Conservation (phyloP, 64 coral and sea anemone genomes). For the Pocillopora damicornis region DNA sequence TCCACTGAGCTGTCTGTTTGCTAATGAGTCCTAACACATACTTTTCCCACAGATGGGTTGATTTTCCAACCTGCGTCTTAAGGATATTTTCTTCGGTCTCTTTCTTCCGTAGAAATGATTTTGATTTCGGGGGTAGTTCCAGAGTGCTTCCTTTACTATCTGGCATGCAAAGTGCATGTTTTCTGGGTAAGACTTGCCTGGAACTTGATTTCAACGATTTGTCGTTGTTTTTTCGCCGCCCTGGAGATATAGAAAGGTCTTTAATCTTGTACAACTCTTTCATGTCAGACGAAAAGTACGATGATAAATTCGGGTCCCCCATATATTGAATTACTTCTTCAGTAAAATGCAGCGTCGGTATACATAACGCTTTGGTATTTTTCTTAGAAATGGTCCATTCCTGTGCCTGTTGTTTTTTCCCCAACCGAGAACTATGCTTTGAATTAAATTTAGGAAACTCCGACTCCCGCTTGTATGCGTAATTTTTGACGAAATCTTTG, state of each 20-base stretch:
- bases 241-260: not conserved
- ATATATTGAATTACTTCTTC: constrained; percentile 47
- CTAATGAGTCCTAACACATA: constrained; percentile 66
- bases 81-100: not conserved
- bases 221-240: not conserved
- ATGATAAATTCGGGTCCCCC: constrained; percentile 38
- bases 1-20: constrained; percentile 86
- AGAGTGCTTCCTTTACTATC: not conserved
- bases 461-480: not conserved
- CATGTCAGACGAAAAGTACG: constrained; percentile 31
- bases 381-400: not conserved
- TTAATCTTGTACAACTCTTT: constrained; percentile 44
- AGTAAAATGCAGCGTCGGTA: constrained; percentile 51
- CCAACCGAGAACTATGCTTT: not conserved
- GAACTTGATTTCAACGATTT: not conserved
- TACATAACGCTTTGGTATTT: not conserved
- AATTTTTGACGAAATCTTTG: constrained; percentile 15
- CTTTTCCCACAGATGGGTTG: constrained; percentile 62
- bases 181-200: not conserved
- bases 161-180: constrained; percentile 26
- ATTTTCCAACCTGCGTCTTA: not conserved
- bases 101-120: not conserved
- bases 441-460: not conserved
- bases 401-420: not conserved
- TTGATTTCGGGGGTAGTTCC: not conserved